These are phyloP conservation scores for Melipona bicolor DNA, from an alignment of 2,888 invertebrate genomes.

Conservation along the genomic window DNA sequence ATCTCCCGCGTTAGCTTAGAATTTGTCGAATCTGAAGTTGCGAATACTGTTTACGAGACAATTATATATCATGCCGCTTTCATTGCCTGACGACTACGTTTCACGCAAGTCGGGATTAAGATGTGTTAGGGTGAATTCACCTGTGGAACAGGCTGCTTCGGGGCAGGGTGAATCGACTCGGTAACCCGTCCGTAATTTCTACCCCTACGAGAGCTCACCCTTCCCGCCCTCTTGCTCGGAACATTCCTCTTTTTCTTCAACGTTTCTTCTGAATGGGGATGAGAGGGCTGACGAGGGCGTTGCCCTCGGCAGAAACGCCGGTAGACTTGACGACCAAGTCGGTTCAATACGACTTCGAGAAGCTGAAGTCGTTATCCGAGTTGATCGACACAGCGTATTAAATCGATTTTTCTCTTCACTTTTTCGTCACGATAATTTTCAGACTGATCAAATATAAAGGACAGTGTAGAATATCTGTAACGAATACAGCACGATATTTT, in stretches of 20 bases:
- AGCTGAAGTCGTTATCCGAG: conserved; percentile 48
- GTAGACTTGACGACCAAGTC: conserved; percentile 68
- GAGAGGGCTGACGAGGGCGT: conserved; percentile 69
- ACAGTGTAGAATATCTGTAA: background rate
- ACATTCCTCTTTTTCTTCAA: conserved; percentile 65
- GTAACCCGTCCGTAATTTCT: conserved; percentile 31
- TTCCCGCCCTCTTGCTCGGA: conserved; percentile 38
- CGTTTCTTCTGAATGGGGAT: conserved; percentile 65
- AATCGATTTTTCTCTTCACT: background rate
- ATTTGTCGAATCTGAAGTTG: background rate
- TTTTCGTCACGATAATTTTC: background rate
- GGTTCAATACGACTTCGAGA: conserved; percentile 68
- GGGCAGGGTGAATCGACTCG: conserved; percentile 49
- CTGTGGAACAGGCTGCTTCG: conserved; percentile 34
- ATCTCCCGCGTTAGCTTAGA: background rate
- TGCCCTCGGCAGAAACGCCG: conserved; percentile 66
- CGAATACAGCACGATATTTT: background rate
- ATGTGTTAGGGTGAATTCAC: conserved; percentile 33
- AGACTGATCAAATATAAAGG: background rate
- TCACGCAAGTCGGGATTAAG: background rate
- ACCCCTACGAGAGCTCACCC: conserved; percentile 35
- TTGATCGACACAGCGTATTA: conserved; percentile 34
- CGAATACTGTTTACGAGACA: background rate
- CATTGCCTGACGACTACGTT: background rate
- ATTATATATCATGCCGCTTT: background rate